Evolutionary conservation across 2,888 invertebrate species (phyloP).

Genomic region (Plagodis pulveraria): DNA sequence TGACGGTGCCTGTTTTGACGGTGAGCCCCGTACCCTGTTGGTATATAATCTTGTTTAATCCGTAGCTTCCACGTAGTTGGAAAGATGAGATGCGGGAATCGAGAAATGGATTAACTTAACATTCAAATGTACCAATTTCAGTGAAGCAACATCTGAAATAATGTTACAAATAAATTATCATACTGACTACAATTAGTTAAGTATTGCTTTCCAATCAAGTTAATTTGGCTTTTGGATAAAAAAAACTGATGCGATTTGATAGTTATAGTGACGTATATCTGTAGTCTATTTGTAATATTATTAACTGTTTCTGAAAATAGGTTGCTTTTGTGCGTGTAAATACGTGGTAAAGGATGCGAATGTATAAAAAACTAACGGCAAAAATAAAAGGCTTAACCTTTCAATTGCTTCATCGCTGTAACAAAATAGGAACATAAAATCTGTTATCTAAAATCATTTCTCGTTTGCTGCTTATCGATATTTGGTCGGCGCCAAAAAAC

Average conservation of each 20-base stretch:
- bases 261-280: too few relatives aligned
- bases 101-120: neutral
- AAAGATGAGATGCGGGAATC: constrained; percentile 4
- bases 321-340: neutral
- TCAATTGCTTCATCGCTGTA: too few relatives aligned
- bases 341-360: neutral
- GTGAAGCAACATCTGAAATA: too few relatives aligned
- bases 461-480: constrained; percentile 1
- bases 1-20: constrained; percentile 28
- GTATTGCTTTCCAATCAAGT: too few relatives aligned
- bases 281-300: neutral
- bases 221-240: too few relatives aligned
- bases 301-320: neutral
- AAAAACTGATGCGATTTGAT: too few relatives aligned
- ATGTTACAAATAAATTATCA: too few relatives aligned
- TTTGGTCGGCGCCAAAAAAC: constrained; percentile 47
- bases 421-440: too few relatives aligned
- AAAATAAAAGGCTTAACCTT: neutral
- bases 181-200: too few relatives aligned
- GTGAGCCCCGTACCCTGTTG: constrained; percentile 11
- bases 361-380: too few relatives aligned
- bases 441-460: too few relatives aligned
- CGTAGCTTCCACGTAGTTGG: constrained; percentile 16
- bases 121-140: too few relatives aligned
- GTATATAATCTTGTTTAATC: constrained; percentile 26